Conservation (phyloP, 2,888 invertebrate genomes). For the Fissipunctia ypsillon region DNA sequence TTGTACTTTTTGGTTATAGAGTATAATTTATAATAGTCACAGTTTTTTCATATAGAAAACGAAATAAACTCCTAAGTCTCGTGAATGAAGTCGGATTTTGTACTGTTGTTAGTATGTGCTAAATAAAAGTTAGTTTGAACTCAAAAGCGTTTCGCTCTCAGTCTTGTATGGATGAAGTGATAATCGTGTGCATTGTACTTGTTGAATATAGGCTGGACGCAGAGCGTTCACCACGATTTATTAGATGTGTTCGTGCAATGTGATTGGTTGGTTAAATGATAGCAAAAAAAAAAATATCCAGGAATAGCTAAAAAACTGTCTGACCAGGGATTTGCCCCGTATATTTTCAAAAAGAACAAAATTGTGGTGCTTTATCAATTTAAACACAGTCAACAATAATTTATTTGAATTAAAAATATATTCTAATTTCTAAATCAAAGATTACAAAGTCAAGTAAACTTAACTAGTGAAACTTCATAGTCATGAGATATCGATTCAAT, state of each 20-base stretch:
- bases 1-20: neutral
- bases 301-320: neutral
- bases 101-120: slow-evolving; percentile 52
- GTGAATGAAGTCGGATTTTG: slow-evolving; percentile 50
- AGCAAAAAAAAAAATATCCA: neutral
- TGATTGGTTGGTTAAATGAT: neutral
- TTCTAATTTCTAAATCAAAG: neutral
- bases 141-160: slow-evolving; percentile 49
- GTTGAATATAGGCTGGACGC: slow-evolving; percentile 41
- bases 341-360: neutral
- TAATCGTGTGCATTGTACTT: slow-evolving; percentile 41
- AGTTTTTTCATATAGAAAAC: slow-evolving; percentile 34
- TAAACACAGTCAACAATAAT: slow-evolving; percentile 1
- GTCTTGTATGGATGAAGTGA: slow-evolving; percentile 41
- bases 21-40: slow-evolving; percentile 22
- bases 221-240: slow-evolving; percentile 32
- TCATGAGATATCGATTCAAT: neutral
- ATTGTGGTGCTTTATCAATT: slow-evolving; percentile 8
- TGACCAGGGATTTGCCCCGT: too few relatives aligned
- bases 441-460: neutral
- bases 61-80: slow-evolving; percentile 35
- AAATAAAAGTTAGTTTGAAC: slow-evolving; percentile 52
- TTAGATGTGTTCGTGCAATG: slow-evolving; percentile 43
- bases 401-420: neutral
- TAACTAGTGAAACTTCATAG: neutral